Percentiles rank a stretch among this genome's conserved stretches.
phyloP scores from a whole-genome alignment of 2,797 vertebrate genomes.

The Erpetoichthys calabaricus region DNA sequence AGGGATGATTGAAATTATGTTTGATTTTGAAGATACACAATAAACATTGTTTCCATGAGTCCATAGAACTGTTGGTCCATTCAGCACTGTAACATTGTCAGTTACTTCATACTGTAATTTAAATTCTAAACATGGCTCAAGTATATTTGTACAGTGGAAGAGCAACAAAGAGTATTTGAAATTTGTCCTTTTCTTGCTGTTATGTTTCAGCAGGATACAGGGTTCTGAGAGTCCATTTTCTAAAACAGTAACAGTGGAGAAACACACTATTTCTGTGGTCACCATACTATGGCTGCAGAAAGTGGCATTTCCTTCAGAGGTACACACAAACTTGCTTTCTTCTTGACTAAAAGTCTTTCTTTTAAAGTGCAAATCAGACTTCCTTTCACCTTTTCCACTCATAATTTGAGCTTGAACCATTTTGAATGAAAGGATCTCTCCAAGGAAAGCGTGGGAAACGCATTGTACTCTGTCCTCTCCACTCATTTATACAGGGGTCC shows the following conservation, averaged over 20 bases:
- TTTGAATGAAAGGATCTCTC: conserved; percentile 61
- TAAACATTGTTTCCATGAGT: conserved; percentile 42
- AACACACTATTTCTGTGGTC: conserved; percentile 43
- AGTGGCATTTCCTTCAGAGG: conserved; percentile 34
- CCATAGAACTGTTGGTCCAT: conserved; percentile 75
- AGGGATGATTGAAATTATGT: conserved; percentile 44
- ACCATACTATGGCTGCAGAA: conserved; percentile 24
- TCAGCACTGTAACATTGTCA: conserved; percentile 45
- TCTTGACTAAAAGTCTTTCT: conserved; percentile 47
- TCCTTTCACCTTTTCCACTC: conserved; percentile 19
- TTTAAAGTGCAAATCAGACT: conserved; percentile 36
- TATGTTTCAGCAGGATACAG: conserved; percentile 51
- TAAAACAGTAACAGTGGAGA: conserved; percentile 39
- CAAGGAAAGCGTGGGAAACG: conserved; percentile 44
- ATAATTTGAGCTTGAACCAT: conserved; percentile 25
- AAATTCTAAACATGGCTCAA: conserved; percentile 53
- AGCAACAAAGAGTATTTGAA: conserved; percentile 57
- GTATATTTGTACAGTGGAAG: conserved; percentile 41
- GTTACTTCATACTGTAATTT: conserved; percentile 51
- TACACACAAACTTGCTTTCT: conserved; percentile 43
- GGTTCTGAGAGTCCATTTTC: conserved; percentile 47
- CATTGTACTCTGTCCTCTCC: too few relatives aligned
- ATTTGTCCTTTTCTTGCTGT: conserved; percentile 15
- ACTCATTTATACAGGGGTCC: too few relatives aligned
- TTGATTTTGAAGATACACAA: conserved; percentile 40